phyloP scores from a whole-genome alignment of 2,888 invertebrate species.

The Heliconius sara region DNA sequence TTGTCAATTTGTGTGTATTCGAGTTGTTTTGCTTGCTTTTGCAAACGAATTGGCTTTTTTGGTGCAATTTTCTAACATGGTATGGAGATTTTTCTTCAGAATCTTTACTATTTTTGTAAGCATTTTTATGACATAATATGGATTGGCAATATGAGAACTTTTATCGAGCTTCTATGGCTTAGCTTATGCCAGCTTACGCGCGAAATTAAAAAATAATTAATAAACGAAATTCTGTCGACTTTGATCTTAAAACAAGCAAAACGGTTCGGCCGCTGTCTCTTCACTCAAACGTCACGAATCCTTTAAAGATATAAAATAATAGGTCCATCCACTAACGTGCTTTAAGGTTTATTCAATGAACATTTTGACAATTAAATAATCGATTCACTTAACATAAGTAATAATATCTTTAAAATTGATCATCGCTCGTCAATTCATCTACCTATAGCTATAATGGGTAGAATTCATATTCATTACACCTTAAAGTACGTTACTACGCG shows the following conservation, averaged over 20 bases:
- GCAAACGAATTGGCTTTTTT: slow-evolving; percentile 55
- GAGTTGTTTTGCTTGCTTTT: slow-evolving; percentile 82
- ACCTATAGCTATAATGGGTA: neutral
- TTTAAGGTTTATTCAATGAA: slow-evolving; percentile 10
- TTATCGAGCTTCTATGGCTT: slow-evolving; percentile 36
- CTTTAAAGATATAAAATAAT: neutral
- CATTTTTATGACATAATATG: slow-evolving; percentile 5
- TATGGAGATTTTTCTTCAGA: slow-evolving; percentile 5
- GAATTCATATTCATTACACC: neutral
- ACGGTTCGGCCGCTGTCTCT: slow-evolving; percentile 47
- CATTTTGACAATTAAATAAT: neutral
- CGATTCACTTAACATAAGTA: neutral
- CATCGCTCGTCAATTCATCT: too few relatives aligned
- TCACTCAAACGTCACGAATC: slow-evolving; percentile 9
- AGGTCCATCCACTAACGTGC: neutral
- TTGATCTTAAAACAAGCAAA: slow-evolving; percentile 48
- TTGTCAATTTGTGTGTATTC: slow-evolving; percentile 72
- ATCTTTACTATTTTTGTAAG: slow-evolving; percentile 8
- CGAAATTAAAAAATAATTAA: slow-evolving; percentile 31
- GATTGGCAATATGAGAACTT: slow-evolving; percentile 23
- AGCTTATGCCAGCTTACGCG: slow-evolving; percentile 41
- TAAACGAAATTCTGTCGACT: slow-evolving; percentile 6
- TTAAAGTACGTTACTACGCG: slow-evolving; percentile 30
- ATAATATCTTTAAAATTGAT: neutral
- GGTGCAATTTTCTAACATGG: slow-evolving; percentile 31